Percentiles rank a stretch among this genome's conserved stretches.
Evolutionary conservation across 2,888 invertebrate species (phyloP).

Genomic region (Epinotia brunnichana): DNA sequence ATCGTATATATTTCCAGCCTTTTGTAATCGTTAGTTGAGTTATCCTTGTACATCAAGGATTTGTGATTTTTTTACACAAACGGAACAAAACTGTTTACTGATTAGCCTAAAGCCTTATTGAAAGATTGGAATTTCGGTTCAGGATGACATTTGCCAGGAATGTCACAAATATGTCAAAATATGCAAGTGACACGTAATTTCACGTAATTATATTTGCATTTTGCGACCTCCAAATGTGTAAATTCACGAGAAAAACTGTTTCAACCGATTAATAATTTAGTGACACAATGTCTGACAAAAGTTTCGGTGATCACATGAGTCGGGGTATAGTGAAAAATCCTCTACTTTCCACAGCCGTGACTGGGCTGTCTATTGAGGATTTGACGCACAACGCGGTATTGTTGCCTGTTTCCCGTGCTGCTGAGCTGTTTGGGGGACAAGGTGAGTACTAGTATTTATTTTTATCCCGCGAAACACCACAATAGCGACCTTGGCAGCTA

Average conservation of each 20-base stretch:
- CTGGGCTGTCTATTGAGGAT: constrained; percentile 88
- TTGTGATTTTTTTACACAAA: not conserved
- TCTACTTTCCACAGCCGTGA: constrained; percentile 88
- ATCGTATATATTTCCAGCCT: not conserved
- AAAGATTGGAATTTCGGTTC: constrained; percentile 10
- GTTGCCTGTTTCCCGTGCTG: constrained; percentile 84
- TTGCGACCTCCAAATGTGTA: constrained; percentile 81
- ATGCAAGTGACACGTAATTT: constrained; percentile 82
- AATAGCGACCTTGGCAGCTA: constrained; percentile 58
- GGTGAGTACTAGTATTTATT: constrained; percentile 74
- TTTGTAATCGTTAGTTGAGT: not conserved
- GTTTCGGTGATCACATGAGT: constrained; percentile 75
- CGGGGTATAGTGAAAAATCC: constrained; percentile 85
- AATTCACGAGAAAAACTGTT: constrained; percentile 72
- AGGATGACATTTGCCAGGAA: constrained; percentile 28
- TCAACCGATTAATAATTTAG: constrained; percentile 61
- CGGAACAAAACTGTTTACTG: constrained; percentile 6
- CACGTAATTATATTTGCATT: constrained; percentile 78
- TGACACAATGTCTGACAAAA: constrained; percentile 75
- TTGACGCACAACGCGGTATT: constrained; percentile 88
- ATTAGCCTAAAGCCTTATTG: constrained; percentile 9
- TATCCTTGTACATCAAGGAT: not conserved
- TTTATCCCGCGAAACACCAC: constrained; percentile 61
- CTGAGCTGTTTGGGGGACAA: constrained; percentile 69
- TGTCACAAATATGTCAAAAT: constrained; percentile 68